Evolutionary conservation across 2,888 invertebrate genomes (phyloP), one percentile per base, ranked within the genome.

Genomic region (Philereme vetulata): DNA sequence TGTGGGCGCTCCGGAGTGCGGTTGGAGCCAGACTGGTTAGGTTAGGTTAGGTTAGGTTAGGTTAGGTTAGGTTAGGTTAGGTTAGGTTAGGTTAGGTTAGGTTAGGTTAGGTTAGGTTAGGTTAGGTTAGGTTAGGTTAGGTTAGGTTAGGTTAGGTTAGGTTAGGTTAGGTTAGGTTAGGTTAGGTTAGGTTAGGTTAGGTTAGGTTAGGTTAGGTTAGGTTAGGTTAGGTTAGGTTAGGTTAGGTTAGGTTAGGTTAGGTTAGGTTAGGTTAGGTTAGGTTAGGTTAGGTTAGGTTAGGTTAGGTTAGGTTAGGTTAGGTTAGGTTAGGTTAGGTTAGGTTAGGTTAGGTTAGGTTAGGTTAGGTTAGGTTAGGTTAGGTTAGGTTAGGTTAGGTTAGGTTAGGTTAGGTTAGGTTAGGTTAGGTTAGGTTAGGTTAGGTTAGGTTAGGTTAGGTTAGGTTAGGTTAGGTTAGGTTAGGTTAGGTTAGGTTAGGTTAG

Each of bases 11-110:
- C n/a, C n/a, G n/a, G n/a, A n/a, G n/a, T n/a, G n/a, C n/a, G n/a
- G n/a, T n/a, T n/a, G n/a, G n/a, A n/a, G n/a, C n/a, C n/a, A n/a
- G n/a, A n/a, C n/a, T n/a, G n/a, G 55, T 60, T 60, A 42, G 42
- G 42, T 42, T 42, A 42, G 42, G 42, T 42, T 38, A 38, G 38
- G 38, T 38, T 38, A 38, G 38, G 38, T 38, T 38, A 38, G 38
- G 38, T 38, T 38, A 38, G 38, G 38, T 38, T 38, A 38, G 38
- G 38, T 38, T 38, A 38, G 38, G 38, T 38, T 38, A 38, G 38
- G 38, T 38, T 38, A 38, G 38, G 38, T 38, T 38, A 38, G 38
- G 38, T 38, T 38, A 38, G 38, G 38, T 38, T 38, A 38, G 38
- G 38, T 38, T 38, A 38, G 38, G 38, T 38, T 38, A 38, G 38